A percentile compares a stretch with the other conserved stretches of the same genome.
Conservation (phyloP, 2,888 invertebrate genomes). For the Luperina nickerlii region DNA sequence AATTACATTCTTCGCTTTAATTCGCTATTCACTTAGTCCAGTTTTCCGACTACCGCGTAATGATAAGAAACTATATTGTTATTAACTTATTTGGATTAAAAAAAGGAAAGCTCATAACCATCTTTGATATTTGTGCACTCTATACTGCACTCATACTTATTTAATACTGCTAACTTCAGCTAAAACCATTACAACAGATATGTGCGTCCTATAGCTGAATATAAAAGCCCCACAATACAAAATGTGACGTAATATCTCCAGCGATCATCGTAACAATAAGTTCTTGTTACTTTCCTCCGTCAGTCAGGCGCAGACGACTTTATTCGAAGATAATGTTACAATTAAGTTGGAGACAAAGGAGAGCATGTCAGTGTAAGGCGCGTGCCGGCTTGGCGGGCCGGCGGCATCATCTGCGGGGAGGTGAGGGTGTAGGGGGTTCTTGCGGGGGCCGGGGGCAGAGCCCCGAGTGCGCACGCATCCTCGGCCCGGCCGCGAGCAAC, state of each 20-base stretch:
- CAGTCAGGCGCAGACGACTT: slow-evolving; percentile 64
- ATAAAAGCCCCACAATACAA: slow-evolving; percentile 22
- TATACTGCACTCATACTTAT: neutral
- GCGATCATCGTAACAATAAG: slow-evolving; percentile 60
- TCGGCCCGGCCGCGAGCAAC: slow-evolving; percentile 86
- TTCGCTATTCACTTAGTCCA: neutral
- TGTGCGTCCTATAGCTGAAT: neutral
- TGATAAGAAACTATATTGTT: no score
- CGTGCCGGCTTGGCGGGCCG: slow-evolving; percentile 71
- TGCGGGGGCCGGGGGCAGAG: slow-evolving; percentile 69
- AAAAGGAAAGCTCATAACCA: neutral
- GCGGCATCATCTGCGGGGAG: slow-evolving; percentile 70
- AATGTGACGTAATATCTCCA: slow-evolving; percentile 43
- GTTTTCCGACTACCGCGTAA: no score
- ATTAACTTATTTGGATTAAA: neutral
- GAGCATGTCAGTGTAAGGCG: slow-evolving; percentile 76
- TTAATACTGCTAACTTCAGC: neutral
- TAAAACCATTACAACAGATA: slow-evolving; percentile 12
- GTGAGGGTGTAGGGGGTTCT: slow-evolving; percentile 3
- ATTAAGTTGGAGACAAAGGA: slow-evolving; percentile 82
- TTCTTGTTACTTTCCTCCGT: slow-evolving; percentile 57
- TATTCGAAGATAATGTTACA: slow-evolving; percentile 76
- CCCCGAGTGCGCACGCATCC: slow-evolving; percentile 80
- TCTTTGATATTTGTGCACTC: neutral
- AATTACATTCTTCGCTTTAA: neutral